Percentiles rank a stretch among this genome's conserved stretches.
Evolutionary conservation across 2,888 invertebrate genomes (phyloP).

Genomic region (Diaphora mendica): DNA sequence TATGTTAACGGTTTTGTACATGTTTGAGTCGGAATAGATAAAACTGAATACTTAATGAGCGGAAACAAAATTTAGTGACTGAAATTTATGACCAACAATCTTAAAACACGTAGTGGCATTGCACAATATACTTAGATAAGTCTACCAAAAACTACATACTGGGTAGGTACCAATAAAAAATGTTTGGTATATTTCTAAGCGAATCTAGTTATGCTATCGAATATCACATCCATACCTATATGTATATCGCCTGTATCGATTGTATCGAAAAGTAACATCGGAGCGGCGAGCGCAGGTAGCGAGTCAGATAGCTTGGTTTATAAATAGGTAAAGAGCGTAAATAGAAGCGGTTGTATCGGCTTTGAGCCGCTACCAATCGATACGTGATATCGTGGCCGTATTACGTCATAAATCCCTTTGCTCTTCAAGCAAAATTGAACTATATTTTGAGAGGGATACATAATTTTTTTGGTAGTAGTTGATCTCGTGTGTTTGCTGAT

Average conservation of each 20-base stretch:
- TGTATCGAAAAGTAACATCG: constrained; percentile 56
- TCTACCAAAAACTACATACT: constrained; percentile 27
- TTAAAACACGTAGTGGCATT: constrained; percentile 27
- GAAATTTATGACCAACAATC: constrained; percentile 1
- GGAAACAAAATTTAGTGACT: background rate
- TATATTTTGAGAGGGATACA: constrained; percentile 35
- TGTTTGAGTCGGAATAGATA: constrained; percentile 14
- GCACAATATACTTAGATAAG: background rate
- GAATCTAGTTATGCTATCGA: constrained; percentile 42
- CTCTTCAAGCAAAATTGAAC: constrained; percentile 48
- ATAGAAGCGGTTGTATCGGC: constrained; percentile 83
- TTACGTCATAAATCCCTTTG: constrained; percentile 56
- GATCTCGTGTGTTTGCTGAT: constrained; percentile 55
- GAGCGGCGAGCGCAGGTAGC: constrained; percentile 73
- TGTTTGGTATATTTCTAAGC: constrained; percentile 23
- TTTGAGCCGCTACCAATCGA: constrained; percentile 82
- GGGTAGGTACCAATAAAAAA: background rate
- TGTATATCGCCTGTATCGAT: constrained; percentile 33
- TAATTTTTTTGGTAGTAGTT: constrained; percentile 34
- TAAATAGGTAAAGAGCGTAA: constrained; percentile 86
- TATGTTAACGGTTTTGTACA: constrained; percentile 21
- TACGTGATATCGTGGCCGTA: constrained; percentile 61
- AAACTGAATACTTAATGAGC: background rate
- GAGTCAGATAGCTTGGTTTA: constrained; percentile 77
- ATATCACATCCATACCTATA: constrained; percentile 42